These are phyloP conservation scores for Drosophila asahinai DNA, from an alignment of 1,140 invertebrate genomes.

Conservation along the genomic window DNA sequence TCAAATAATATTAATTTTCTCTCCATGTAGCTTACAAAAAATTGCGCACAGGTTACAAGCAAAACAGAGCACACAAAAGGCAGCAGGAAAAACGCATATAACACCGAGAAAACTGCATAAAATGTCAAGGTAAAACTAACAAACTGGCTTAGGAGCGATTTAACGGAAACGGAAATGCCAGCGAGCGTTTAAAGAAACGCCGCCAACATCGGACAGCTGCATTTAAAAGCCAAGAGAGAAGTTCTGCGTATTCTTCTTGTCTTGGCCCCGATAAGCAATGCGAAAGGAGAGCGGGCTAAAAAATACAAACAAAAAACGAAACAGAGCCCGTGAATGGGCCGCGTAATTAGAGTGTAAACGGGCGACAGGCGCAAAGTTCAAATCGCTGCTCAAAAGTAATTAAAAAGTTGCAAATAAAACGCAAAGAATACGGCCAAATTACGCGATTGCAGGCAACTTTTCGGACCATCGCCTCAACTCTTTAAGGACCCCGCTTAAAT, in stretches of 20 bases:
- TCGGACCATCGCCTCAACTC: conserved; percentile 11
- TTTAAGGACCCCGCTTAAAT: conserved; percentile 25
- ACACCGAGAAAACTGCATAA: conserved; percentile 59
- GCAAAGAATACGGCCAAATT: conserved; percentile 70
- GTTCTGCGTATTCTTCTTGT: conserved; percentile 22
- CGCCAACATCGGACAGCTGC: conserved; percentile 52
- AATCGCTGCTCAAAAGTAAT: conserved; percentile 82
- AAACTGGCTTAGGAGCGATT: conserved; percentile 61
- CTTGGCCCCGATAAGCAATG: conserved; percentile 65
- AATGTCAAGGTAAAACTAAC: conserved; percentile 82
- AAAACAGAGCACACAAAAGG: conserved; percentile 51
- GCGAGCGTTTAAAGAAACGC: conserved; percentile 54
- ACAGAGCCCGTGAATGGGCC: conserved; percentile 61
- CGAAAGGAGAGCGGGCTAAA: conserved; percentile 3
- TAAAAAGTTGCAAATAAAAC: conserved; percentile 75
- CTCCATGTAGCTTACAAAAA: conserved; percentile 20
- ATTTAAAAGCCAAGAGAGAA: conserved; percentile 51
- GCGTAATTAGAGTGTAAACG: conserved; percentile 76
- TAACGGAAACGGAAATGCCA: conserved; percentile 77
- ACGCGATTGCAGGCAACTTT: conserved; percentile 59
- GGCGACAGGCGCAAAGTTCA: conserved; percentile 69
- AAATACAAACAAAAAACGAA: conserved; percentile 40
- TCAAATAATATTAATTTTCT: too few species aligned
- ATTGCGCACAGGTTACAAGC: conserved; percentile 58
- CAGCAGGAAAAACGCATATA: conserved; percentile 29